These are phyloP conservation scores for Drosophila limbata DNA, from an alignment of 2,888 invertebrate genomes.

Conservation along the genomic window DNA sequence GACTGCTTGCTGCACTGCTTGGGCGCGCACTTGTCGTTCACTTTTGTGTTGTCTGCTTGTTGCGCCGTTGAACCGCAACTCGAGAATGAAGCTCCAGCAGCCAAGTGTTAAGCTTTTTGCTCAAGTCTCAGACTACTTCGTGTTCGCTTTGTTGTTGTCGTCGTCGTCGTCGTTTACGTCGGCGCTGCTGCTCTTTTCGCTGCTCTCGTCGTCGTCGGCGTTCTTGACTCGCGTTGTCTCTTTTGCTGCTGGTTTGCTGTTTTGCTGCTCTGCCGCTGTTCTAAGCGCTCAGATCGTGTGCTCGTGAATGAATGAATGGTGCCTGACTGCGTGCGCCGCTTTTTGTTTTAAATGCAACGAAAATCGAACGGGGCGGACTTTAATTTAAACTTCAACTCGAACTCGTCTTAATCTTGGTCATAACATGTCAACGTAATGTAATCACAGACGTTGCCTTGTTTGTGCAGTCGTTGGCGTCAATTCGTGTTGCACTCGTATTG, in stretches of 20 bases:
- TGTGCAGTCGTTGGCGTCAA: conserved; percentile 45
- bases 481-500: neutral
- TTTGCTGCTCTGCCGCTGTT: conserved; percentile 63
- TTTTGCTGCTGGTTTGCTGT: conserved; percentile 30
- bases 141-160: conserved; percentile 22
- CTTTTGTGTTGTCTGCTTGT: conserved; percentile 39
- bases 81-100: conserved; percentile 74
- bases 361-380: conserved; percentile 5
- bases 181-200: conserved; percentile 9
- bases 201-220: conserved; percentile 18
- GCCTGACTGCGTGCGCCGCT: conserved; percentile 59
- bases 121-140: conserved; percentile 56
- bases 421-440: conserved; percentile 51
- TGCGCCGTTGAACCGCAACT: conserved; percentile 68
- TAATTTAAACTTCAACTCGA: conserved; percentile 22
- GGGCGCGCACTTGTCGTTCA: conserved; percentile 22
- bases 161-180: neutral
- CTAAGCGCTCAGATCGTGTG: conserved; percentile 82
- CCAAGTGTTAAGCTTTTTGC: conserved; percentile 75
- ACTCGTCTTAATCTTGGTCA: conserved; percentile 57
- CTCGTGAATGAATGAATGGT: conserved; percentile 82
- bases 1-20: conserved; percentile 61
- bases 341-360: conserved; percentile 75
- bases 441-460: conserved; percentile 36
- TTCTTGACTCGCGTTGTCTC: conserved; percentile 34